Evolutionary conservation across 2,888 invertebrate genomes (phyloP).

Genomic region (Craniophora ligustri): DNA sequence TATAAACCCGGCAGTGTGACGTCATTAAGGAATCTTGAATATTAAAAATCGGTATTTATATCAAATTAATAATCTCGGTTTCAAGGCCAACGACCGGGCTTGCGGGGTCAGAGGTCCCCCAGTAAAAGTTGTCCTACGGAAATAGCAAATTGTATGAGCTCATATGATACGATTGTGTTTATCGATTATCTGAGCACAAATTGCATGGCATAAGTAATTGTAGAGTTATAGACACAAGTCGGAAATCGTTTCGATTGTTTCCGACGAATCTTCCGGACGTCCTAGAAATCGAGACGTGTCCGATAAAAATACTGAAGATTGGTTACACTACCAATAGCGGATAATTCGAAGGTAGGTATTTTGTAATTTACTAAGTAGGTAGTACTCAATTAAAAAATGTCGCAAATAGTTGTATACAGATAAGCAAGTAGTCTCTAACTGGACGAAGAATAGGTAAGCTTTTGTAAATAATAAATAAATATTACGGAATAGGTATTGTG

Average conservation of each 20-base stretch:
- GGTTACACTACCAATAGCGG: conserved; percentile 12
- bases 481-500: not conserved
- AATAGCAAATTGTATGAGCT: not conserved
- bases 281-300: conserved; percentile 49
- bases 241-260: conserved; percentile 20
- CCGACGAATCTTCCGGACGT: conserved; percentile 36
- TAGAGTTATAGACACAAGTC: not conserved
- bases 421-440: too few relatives aligned
- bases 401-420: too few relatives aligned
- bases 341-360: not conserved
- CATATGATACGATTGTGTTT: not conserved
- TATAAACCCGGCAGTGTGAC: conserved; percentile 3
- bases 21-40: conserved; percentile 16
- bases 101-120: conserved; percentile 43
- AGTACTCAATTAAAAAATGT: not conserved
- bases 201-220: not conserved
- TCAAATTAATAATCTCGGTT: conserved; percentile 21
- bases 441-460: not conserved
- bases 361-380: not conserved
- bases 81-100: conserved; percentile 49
- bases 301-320: conserved; percentile 23
- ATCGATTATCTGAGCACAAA: conserved; percentile 2
- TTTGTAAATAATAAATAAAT: not conserved
- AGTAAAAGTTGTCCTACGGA: conserved; percentile 24
- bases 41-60: conserved; percentile 23